Evolutionary conservation across 2,888 invertebrate species (phyloP), one percentile per base, ranked within the genome.

Genomic region (Argyresthia albistria): DNA sequence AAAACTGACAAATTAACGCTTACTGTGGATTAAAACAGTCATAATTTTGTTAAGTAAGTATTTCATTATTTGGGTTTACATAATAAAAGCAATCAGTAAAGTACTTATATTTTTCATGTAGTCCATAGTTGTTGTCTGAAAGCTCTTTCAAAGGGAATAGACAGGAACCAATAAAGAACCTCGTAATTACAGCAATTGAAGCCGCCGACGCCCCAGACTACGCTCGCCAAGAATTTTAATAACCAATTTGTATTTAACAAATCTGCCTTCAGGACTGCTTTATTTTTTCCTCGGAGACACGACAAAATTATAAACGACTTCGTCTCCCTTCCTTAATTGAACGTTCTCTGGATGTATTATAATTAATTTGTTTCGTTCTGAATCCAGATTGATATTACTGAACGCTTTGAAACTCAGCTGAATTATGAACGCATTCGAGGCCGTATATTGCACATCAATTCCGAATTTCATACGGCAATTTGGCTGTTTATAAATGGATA

Each of bases 161-260:
- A 9, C n/a, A 45, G 47, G 46, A 35, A 35, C 47, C 47, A 47
- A 35, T 47, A 25, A 47, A 35, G 10, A 47, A n/a, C 9, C 0
- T 9, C 16, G 25, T 25, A 25, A 47, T 35, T 14, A 14, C 47
- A 10, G 8, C 43, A 50, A 50, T 50, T 50, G 50, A 43, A 16
- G 43, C 35, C 42, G 43, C 25, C 50, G 25, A 25, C 25, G 25
- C 25, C 25, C 2, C 25, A 25, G 50, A 25, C 25, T 11, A 35
- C 64, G 65, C 65, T 57, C 68, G 77, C 71, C 69, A 73, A 70
- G 83, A 83, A 84, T 84, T 69, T 82, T 84, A 84, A 84, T 83
- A 81, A 81, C 78, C 82, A 83, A 83, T 84, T 83, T 80, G 83
- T 80, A 76, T 81, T 82, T 80, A 80, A 84, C 79, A 77, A 78